Conservation (phyloP, 2,113 vertebrate species). For the Dasyprocta punctata region DNA sequence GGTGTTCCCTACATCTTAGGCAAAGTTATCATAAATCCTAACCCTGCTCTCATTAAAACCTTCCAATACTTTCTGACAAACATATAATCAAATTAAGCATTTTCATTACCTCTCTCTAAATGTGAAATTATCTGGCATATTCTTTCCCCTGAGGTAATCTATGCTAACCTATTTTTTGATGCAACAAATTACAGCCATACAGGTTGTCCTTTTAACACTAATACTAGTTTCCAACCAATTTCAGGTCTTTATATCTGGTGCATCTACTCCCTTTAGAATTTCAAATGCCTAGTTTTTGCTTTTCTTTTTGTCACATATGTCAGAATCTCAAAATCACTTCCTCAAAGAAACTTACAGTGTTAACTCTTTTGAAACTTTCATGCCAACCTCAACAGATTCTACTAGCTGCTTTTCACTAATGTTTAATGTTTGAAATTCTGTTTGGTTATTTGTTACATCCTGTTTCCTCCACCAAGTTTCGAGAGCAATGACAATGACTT, state of each 20-base stretch:
- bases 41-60: background rate
- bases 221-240: background rate
- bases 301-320: background rate
- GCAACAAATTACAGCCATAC: background rate
- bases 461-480: background rate
- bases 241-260: background rate
- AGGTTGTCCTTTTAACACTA: no score
- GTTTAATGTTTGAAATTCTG: background rate
- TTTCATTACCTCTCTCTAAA: background rate
- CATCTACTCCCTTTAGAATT: background rate
- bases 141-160: background rate
- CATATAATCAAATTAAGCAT: background rate
- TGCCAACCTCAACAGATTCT: background rate
- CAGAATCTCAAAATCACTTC: background rate
- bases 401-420: background rate
- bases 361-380: background rate
- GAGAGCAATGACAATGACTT: background rate
- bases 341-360: background rate
- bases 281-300: background rate
- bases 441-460: background rate
- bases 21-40: background rate
- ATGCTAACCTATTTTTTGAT: background rate
- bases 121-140: background rate
- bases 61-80: background rate
- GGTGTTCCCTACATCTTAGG: background rate